Evolutionary conservation across 2,888 invertebrate species (phyloP).

Genomic region (Macropis europaea): DNA sequence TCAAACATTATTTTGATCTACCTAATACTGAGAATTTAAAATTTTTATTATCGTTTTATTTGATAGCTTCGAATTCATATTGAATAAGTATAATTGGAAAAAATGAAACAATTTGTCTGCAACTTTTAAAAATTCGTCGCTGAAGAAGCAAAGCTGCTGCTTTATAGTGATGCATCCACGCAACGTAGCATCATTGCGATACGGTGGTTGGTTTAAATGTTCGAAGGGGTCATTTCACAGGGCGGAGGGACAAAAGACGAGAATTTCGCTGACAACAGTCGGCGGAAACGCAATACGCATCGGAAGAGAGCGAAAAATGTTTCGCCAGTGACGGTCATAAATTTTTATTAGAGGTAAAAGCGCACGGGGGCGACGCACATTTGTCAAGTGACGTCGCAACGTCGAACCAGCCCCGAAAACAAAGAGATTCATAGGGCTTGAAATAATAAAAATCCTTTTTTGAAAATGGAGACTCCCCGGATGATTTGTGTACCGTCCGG

Average conservation of each 20-base stretch:
- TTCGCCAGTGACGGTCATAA: conserved; percentile 22
- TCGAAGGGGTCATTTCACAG: background rate
- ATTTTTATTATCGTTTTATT: too few relatives aligned
- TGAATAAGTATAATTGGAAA: too few relatives aligned
- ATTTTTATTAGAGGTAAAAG: conserved; percentile 44
- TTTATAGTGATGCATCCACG: too few relatives aligned
- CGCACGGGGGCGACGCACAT: conserved; percentile 16
- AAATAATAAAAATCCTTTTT: conserved; percentile 42
- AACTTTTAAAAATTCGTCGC: too few relatives aligned
- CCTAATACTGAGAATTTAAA: too few relatives aligned
- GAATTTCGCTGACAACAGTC: background rate
- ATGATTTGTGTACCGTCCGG: conserved; percentile 18
- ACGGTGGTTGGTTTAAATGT: background rate
- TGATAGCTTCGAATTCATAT: too few relatives aligned
- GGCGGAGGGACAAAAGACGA: too few relatives aligned
- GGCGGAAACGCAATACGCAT: background rate
- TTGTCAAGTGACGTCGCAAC: conserved; percentile 25
- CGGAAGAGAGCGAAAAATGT: conserved; percentile 16
- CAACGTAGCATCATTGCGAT: too few relatives aligned
- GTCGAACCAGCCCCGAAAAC: conserved; percentile 7
- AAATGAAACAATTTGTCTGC: too few relatives aligned
- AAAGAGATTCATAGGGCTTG: conserved; percentile 28
- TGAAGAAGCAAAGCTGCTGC: too few relatives aligned
- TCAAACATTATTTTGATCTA: too few relatives aligned
- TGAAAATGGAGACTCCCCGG: background rate